phyloP scores from a whole-genome alignment of 2,888 invertebrate genomes.

The Polymixis flavicincta region DNA sequence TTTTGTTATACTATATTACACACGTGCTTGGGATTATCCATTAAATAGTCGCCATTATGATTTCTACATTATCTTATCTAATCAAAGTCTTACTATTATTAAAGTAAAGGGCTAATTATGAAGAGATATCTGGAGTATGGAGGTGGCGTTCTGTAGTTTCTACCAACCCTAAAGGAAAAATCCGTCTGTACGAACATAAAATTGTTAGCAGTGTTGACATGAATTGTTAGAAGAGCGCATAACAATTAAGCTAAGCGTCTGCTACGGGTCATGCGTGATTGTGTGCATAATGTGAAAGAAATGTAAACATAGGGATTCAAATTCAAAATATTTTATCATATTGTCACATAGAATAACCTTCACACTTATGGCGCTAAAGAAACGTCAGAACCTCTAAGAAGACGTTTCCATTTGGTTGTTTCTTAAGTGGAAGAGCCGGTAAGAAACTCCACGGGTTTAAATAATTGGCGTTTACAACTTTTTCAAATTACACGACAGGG shows the following conservation, averaged over 20 bases:
- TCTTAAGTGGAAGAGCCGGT: background rate
- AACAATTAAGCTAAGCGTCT: too few relatives aligned
- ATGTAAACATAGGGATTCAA: background rate
- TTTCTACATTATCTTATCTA: conserved; percentile 13
- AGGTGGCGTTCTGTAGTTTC: background rate
- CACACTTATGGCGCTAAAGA: too few relatives aligned
- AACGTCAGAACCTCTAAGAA: too few relatives aligned
- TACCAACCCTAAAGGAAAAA: background rate
- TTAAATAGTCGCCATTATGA: background rate
- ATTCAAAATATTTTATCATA: too few relatives aligned
- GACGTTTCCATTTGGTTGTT: background rate
- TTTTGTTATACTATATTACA: background rate
- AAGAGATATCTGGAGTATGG: background rate
- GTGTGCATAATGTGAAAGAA: background rate
- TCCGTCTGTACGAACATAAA: background rate
- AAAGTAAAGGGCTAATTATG: conserved; percentile 9
- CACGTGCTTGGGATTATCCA: background rate
- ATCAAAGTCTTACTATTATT: conserved; percentile 1
- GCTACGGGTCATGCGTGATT: too few relatives aligned
- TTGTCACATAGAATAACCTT: too few relatives aligned
- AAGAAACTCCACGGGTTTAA: background rate
- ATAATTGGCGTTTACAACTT: background rate
- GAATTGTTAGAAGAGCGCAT: background rate
- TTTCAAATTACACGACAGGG: background rate
- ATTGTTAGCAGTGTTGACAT: background rate